These are phyloP conservation scores for Nephrotoma appendiculata DNA, from an alignment of 2,888 invertebrate species.

Conservation along the genomic window DNA sequence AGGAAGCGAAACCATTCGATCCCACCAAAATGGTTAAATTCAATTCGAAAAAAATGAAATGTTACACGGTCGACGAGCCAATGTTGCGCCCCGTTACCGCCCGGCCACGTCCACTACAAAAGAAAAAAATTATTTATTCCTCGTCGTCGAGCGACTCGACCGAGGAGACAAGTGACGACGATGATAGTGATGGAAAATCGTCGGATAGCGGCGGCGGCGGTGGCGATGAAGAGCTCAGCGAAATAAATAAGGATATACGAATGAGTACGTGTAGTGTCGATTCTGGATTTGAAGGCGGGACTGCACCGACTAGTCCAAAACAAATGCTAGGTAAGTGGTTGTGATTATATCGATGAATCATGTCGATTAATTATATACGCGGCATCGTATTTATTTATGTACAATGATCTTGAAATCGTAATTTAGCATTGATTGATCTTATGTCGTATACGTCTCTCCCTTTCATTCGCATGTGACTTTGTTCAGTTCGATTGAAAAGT, in stretches of 20 bases:
- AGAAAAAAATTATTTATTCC: slow-evolving; percentile 33
- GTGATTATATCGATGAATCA: neutral
- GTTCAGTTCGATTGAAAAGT: neutral
- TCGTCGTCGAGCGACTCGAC: slow-evolving; percentile 35
- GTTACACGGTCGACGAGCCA: slow-evolving; percentile 38
- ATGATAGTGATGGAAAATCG: slow-evolving; percentile 29
- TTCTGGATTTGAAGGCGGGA: slow-evolving; percentile 64
- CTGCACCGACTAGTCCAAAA: slow-evolving; percentile 48
- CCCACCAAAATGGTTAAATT: slow-evolving; percentile 32
- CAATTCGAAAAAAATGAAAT: slow-evolving; percentile 17
- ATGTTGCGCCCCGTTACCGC: slow-evolving; percentile 41
- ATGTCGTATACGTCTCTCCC: neutral
- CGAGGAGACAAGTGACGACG: slow-evolving; percentile 27
- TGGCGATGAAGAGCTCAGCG: slow-evolving; percentile 17
- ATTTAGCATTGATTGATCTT: neutral
- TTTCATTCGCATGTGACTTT: neutral
- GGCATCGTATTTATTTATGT: neutral
- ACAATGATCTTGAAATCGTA: neutral
- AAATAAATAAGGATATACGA: slow-evolving; percentile 27
- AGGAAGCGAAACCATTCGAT: slow-evolving; percentile 28
- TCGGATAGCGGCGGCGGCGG: slow-evolving; percentile 18
- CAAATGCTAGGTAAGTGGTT: slow-evolving; percentile 37
- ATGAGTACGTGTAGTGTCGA: slow-evolving; percentile 66
- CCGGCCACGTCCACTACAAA: slow-evolving; percentile 45
- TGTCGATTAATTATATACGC: neutral